Conservation (phyloP, 2,888 invertebrate species). For the Acanthacorydalis orientalis region DNA sequence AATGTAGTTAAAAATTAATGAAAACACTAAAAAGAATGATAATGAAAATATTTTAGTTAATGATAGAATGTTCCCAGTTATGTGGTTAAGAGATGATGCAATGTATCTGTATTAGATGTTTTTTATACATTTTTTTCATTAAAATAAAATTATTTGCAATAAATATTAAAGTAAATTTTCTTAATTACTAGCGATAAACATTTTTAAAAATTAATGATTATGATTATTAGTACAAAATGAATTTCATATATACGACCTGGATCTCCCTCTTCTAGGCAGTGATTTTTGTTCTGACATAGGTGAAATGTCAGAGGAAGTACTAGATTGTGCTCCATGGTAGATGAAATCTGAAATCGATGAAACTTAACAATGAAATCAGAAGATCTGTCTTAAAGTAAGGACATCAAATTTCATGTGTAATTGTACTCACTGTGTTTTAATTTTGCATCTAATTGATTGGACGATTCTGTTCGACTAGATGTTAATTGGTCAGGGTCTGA, state of each 20-base stretch:
- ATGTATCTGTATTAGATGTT: too few relatives aligned
- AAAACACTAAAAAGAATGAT: too few relatives aligned
- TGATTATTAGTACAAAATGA: too few relatives aligned
- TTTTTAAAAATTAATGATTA: too few relatives aligned
- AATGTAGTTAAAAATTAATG: too few relatives aligned
- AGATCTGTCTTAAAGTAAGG: constrained; percentile 2
- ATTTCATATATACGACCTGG: constrained; percentile 33
- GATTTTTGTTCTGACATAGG: constrained; percentile 66
- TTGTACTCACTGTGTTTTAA: constrained; percentile 46
- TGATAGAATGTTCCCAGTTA: too few relatives aligned
- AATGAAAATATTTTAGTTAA: too few relatives aligned
- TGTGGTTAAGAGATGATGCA: too few relatives aligned
- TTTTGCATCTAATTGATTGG: constrained; percentile 56
- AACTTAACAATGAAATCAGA: constrained; percentile 8
- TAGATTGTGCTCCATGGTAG: constrained; percentile 58
- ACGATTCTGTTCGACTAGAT: constrained; percentile 56
- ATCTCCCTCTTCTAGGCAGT: constrained; percentile 50
- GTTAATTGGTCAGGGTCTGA: constrained; percentile 57
- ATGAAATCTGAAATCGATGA: constrained; percentile 40
- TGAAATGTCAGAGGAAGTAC: constrained; percentile 60
- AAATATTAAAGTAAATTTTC: too few relatives aligned
- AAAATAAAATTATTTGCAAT: too few relatives aligned
- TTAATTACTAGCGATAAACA: too few relatives aligned
- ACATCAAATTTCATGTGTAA: neutral
- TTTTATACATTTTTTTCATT: too few relatives aligned